Evolutionary conservation across 2,888 invertebrate species (phyloP).

Genomic region (Xylota segnis): DNA sequence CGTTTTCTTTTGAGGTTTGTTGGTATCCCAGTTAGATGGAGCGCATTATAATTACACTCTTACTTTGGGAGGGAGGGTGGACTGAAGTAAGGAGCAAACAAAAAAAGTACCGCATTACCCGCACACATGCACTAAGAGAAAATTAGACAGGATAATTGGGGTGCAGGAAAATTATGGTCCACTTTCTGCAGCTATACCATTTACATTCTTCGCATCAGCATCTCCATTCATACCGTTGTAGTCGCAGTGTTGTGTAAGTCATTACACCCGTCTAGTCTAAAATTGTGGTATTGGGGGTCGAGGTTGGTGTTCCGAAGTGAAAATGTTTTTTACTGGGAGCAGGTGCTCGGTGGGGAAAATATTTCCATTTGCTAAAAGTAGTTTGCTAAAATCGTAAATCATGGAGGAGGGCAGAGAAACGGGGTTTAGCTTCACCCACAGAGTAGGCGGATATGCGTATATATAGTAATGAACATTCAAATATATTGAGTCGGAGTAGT

Average conservation of each 20-base stretch:
- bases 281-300: conserved; percentile 7
- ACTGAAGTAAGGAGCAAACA: neutral
- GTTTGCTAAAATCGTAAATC: conserved; percentile 10
- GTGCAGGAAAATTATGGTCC: conserved; percentile 55
- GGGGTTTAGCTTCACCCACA: too few relatives aligned
- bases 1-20: conserved; percentile 8
- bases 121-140: conserved; percentile 38
- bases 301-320: conserved; percentile 8
- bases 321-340: conserved; percentile 32
- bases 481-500: too few relatives aligned
- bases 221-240: neutral
- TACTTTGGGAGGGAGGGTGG: neutral
- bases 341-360: conserved; percentile 31
- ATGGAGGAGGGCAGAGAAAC: neutral
- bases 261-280: conserved; percentile 36
- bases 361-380: neutral
- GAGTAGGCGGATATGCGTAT: too few relatives aligned
- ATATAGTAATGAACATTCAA: too few relatives aligned
- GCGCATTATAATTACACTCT: conserved; percentile 44
- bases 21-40: conserved; percentile 33
- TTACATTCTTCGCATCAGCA: neutral
- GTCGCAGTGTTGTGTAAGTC: conserved; percentile 18
- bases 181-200: conserved; percentile 13
- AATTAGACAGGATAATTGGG: conserved; percentile 58
- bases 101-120: conserved; percentile 31